Conservation (phyloP, 2,888 invertebrate genomes). For the Lasioglossum leucozonium region DNA sequence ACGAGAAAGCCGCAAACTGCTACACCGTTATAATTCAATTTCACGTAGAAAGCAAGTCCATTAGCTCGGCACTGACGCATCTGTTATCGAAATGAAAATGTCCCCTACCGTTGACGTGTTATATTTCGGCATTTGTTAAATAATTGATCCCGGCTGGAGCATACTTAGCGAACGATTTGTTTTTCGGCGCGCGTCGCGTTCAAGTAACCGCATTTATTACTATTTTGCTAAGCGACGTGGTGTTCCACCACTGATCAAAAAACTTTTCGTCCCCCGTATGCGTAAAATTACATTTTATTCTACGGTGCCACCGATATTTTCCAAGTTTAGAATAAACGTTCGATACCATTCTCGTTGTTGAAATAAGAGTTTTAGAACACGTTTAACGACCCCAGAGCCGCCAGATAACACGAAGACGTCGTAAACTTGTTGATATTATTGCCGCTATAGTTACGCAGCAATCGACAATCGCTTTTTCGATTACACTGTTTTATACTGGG, state of each 20-base stretch:
- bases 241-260: not conserved
- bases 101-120: slow-evolving; percentile 40
- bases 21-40: slow-evolving; percentile 71
- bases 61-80: slow-evolving; percentile 61
- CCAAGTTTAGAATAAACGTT: too few relatives aligned
- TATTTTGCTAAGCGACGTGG: not conserved
- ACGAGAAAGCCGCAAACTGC: slow-evolving; percentile 70
- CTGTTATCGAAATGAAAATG: slow-evolving; percentile 66
- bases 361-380: too few relatives aligned
- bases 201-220: not conserved
- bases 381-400: too few relatives aligned
- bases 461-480: too few relatives aligned
- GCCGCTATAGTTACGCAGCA: too few relatives aligned
- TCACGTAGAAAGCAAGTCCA: slow-evolving; percentile 72
- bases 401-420: too few relatives aligned
- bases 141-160: slow-evolving; percentile 18
- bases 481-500: too few relatives aligned
- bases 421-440: too few relatives aligned
- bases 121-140: slow-evolving; percentile 34
- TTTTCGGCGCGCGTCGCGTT: not conserved
- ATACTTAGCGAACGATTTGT: not conserved
- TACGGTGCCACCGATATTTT: too few relatives aligned
- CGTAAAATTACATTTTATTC: too few relatives aligned
- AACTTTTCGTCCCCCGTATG: too few relatives aligned
- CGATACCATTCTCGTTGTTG: too few relatives aligned